Conservation (phyloP, 2,888 invertebrate species). For the Candidula unifasciata region DNA sequence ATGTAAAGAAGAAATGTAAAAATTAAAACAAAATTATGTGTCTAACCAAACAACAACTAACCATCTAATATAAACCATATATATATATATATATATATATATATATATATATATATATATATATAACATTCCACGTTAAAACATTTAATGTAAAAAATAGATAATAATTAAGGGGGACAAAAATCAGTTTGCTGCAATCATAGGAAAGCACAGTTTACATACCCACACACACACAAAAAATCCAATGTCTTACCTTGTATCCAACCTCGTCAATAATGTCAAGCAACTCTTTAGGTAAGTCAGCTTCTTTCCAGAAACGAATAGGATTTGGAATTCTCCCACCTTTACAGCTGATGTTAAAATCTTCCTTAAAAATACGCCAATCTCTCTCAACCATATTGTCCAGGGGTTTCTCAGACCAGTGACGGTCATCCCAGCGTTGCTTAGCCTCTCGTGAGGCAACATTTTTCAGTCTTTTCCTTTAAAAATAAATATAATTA, state of each 20-base stretch:
- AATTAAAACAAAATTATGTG: too few relatives aligned
- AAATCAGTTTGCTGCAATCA: background rate
- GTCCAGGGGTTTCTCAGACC: conserved; percentile 91
- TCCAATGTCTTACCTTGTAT: conserved; percentile 82
- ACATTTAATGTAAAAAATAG: too few relatives aligned
- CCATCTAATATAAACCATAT: too few relatives aligned
- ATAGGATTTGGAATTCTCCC: conserved; percentile 98
- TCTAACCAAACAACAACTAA: too few relatives aligned
- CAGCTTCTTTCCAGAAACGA: conserved; percentile 94
- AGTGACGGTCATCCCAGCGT: conserved; percentile 99
- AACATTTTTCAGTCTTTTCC: conserved; percentile 89
- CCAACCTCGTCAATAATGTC: conserved; percentile 96
- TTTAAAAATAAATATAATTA: conserved; percentile 53
- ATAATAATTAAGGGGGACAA: background rate
- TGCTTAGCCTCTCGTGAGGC: conserved; percentile 97
- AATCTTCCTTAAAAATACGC: conserved; percentile 99
- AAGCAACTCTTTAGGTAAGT: conserved; percentile 89
- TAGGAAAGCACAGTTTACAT: background rate
- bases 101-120: too few relatives aligned
- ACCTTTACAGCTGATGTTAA: conserved; percentile 98
- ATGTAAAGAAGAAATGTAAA: too few relatives aligned
- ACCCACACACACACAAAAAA: background rate
- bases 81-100: too few relatives aligned
- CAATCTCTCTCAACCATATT: conserved; percentile 99
- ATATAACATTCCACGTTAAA: too few relatives aligned